Conservation (phyloP, 2,888 invertebrate genomes). For the Andrena marginata region DNA sequence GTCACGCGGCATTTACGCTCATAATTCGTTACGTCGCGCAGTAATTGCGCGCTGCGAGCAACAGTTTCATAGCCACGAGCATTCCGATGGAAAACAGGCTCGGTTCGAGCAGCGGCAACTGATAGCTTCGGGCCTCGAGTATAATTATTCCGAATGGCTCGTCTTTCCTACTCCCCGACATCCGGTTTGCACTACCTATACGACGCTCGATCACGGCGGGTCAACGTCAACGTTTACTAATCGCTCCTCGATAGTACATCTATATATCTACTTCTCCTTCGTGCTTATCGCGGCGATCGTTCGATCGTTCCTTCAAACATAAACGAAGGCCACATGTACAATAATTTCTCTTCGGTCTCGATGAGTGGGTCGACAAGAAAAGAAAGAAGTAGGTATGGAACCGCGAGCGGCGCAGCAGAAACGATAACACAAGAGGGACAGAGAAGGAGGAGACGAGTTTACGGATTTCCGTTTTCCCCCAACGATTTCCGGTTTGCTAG, state of each 20-base stretch:
- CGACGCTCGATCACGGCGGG: slow-evolving; percentile 14
- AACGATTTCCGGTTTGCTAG: slow-evolving; percentile 47
- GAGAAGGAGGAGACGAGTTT: slow-evolving; percentile 29
- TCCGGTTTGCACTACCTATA: slow-evolving; percentile 50
- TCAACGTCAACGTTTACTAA: slow-evolving; percentile 7
- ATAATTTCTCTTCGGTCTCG: no score
- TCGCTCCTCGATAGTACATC: no score
- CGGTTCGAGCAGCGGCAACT: background rate
- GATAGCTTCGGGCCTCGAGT: background rate
- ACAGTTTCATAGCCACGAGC: background rate
- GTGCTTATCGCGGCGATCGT: no score
- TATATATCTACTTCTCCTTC: no score
- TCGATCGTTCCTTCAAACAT: background rate
- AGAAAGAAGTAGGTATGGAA: no score
- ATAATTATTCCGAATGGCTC: slow-evolving; percentile 32
- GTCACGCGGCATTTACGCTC: no score
- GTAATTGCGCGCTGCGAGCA: background rate
- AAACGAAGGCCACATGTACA: background rate
- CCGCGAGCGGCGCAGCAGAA: no score
- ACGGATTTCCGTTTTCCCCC: slow-evolving; percentile 3
- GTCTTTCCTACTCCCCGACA: slow-evolving; percentile 39
- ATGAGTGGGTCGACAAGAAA: no score
- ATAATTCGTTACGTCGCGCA: no score
- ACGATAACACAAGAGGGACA: background rate
- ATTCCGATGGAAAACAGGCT: background rate